Conservation (phyloP, 2,797 vertebrate species). For the Onychomys leucogaster region DNA sequence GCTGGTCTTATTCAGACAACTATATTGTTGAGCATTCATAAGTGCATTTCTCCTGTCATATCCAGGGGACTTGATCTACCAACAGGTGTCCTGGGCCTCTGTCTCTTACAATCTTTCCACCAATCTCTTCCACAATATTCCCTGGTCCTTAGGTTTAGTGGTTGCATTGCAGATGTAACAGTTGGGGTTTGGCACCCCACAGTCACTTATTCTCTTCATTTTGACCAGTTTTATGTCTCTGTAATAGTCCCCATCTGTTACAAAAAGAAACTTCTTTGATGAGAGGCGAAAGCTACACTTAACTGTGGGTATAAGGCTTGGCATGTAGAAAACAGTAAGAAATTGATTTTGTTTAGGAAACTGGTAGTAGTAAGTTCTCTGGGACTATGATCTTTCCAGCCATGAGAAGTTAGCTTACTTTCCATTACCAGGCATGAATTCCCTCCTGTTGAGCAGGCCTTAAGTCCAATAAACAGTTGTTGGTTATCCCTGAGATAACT, state of each 20-base stretch:
- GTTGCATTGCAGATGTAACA: background rate
- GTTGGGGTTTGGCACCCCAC: background rate
- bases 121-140: background rate
- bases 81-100: background rate
- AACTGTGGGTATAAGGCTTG: background rate
- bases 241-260: background rate
- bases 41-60: background rate
- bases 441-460: background rate
- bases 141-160: background rate
- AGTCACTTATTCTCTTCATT: background rate
- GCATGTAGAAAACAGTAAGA: background rate
- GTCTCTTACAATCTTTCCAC: background rate
- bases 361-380: background rate
- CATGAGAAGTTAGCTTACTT: background rate
- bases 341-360: background rate
- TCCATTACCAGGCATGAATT: background rate
- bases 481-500: background rate
- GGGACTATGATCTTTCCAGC: background rate
- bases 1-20: background rate
- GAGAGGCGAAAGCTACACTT: background rate
- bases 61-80: background rate
- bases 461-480: background rate
- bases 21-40: background rate
- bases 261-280: constrained; percentile 1
- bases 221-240: background rate